Evolutionary conservation across 2,113 vertebrate genomes (phyloP).

Genomic region (Leptosomus discolor): DNA sequence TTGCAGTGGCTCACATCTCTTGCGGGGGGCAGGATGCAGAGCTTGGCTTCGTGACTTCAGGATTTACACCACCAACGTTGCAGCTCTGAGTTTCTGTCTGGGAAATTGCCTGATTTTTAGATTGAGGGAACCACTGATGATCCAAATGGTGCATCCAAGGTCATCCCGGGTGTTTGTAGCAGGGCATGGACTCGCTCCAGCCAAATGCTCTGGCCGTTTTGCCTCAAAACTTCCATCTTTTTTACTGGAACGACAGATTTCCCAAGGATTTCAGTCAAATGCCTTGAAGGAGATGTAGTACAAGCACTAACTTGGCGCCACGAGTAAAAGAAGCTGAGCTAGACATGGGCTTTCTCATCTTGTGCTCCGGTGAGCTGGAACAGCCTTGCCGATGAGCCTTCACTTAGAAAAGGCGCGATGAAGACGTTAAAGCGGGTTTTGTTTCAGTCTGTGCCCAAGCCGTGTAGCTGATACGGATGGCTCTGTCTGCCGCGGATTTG

Average conservation of each 20-base stretch:
- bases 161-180: neutral
- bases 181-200: neutral
- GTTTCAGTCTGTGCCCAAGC: neutral
- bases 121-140: neutral
- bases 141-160: neutral
- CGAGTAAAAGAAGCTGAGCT: neutral
- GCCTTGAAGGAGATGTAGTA: neutral
- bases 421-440: neutral
- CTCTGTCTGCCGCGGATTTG: neutral
- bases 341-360: neutral
- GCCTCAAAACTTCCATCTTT: neutral
- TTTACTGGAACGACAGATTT: neutral
- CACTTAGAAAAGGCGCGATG: neutral
- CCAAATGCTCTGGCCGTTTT: accelerated
- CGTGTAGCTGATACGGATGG: accelerated
- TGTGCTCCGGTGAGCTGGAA: neutral
- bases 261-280: neutral
- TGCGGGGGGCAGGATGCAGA: accelerated
- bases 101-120: neutral
- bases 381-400: neutral
- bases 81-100: accelerated
- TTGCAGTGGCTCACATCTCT: accelerated
- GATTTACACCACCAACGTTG: accelerated
- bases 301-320: neutral
- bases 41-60: neutral